Evolutionary conservation across 2,113 vertebrate species (phyloP).

Genomic region (Ciconia maguari): DNA sequence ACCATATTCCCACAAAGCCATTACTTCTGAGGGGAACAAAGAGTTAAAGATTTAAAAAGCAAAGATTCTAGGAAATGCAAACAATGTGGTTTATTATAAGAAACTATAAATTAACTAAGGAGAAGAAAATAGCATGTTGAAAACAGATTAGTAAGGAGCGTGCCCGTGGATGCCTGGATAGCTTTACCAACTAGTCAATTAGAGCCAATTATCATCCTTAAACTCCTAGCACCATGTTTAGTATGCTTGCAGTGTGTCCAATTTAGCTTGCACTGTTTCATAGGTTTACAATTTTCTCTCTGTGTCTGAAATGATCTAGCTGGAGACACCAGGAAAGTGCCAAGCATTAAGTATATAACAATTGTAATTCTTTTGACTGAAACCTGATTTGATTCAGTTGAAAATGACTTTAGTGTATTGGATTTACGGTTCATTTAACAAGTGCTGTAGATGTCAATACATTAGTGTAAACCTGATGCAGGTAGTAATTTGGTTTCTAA

Average conservation of each 20-base stretch:
- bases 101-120: slow-evolving; percentile 15
- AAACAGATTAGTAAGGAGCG: slow-evolving; percentile 38
- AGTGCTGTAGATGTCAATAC: slow-evolving; percentile 69
- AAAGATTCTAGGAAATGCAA: slow-evolving; percentile 3
- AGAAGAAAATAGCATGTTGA: slow-evolving; percentile 25
- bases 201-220: slow-evolving; percentile 47
- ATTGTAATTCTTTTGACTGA: slow-evolving; percentile 69
- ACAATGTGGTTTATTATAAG: not conserved
- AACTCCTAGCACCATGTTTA: not conserved
- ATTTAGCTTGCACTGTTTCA: slow-evolving; percentile 35
- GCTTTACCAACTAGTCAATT: slow-evolving; percentile 49
- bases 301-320: slow-evolving; percentile 57
- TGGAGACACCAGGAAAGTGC: slow-evolving; percentile 43
- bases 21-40: not conserved
- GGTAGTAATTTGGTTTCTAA: slow-evolving; percentile 75
- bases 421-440: slow-evolving; percentile 73
- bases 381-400: slow-evolving; percentile 71
- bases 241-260: slow-evolving; percentile 33
- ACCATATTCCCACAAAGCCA: not conserved
- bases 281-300: slow-evolving; percentile 42
- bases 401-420: slow-evolving; percentile 71
- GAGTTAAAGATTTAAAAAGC: not conserved
- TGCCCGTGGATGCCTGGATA: slow-evolving; percentile 14
- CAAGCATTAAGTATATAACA: slow-evolving; percentile 52
- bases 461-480: slow-evolving; percentile 70